Percentiles rank a stretch among this genome's conserved stretches.
Conservation (phyloP, 2,888 invertebrate genomes). For the Eupithecia exiguata region DNA sequence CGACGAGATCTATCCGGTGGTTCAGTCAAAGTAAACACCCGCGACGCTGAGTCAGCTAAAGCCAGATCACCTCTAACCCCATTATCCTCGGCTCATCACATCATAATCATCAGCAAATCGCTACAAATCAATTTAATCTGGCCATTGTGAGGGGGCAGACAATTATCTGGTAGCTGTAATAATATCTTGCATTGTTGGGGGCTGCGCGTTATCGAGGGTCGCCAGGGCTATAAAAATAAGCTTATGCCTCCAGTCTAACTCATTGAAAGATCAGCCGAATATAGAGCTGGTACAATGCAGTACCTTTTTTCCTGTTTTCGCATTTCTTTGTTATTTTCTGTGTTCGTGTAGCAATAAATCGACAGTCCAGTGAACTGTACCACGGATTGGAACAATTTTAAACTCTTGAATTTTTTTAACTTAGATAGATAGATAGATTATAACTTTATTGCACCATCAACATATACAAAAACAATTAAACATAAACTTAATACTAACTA, state of each 20-base stretch:
- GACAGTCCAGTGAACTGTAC: too few species aligned
- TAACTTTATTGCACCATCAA: too few species aligned
- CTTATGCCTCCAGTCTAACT: slow-evolving; percentile 80
- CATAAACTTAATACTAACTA: too few species aligned
- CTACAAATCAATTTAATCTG: slow-evolving; percentile 68
- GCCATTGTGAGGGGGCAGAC: slow-evolving; percentile 51
- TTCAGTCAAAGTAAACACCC: too few species aligned
- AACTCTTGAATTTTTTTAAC: too few species aligned
- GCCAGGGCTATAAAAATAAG: slow-evolving; percentile 82
- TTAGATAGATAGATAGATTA: too few species aligned
- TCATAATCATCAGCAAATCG: slow-evolving; percentile 38
- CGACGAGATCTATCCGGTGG: too few species aligned
- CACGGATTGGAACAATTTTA: too few species aligned
- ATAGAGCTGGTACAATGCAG: slow-evolving; percentile 49
- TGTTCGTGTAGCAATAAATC: neutral
- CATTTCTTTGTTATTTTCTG: too few species aligned
- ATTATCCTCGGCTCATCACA: slow-evolving; percentile 23
- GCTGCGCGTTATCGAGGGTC: slow-evolving; percentile 69
- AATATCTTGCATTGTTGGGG: slow-evolving; percentile 77
- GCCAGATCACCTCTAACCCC: neutral
- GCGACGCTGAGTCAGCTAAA: neutral
- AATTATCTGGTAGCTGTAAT: slow-evolving; percentile 75
- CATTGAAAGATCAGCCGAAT: slow-evolving; percentile 54
- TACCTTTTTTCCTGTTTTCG: neutral
- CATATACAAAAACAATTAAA: too few species aligned